Evolutionary conservation across 2,888 invertebrate species (phyloP).

Genomic region (Heliconius sara): DNA sequence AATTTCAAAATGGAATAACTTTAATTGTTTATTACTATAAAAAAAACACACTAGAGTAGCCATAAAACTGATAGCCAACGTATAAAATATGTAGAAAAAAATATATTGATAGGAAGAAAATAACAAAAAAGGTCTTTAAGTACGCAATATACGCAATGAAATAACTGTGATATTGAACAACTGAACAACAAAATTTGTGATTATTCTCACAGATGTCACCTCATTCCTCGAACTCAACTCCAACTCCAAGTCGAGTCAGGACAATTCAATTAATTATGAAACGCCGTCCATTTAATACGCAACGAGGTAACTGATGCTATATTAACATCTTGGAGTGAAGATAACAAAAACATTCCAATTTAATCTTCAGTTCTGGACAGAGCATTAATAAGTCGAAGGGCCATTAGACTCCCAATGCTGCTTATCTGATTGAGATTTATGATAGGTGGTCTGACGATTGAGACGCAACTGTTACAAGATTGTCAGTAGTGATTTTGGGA

Average conservation of each 20-base stretch:
- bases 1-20: too few species aligned
- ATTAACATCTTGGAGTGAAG: constrained; percentile 46
- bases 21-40: background rate
- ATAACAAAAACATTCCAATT: constrained; percentile 54
- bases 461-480: constrained; percentile 60
- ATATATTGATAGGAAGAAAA: background rate
- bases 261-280: constrained; percentile 33
- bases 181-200: background rate
- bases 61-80: background rate
- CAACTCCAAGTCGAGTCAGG: background rate
- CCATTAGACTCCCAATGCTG: constrained; percentile 79
- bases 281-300: constrained; percentile 38
- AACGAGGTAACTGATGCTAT: constrained; percentile 32
- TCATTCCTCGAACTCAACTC: constrained; percentile 15
- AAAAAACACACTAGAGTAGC: background rate
- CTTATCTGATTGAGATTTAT: constrained; percentile 81
- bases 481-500: constrained; percentile 39
- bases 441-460: constrained; percentile 74
- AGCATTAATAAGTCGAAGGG: constrained; percentile 74
- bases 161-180: background rate
- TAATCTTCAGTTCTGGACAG: constrained; percentile 44
- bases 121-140: too few species aligned
- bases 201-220: constrained; percentile 7
- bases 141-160: too few species aligned
- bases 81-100: background rate